A percentile compares a stretch with the other conserved stretches of the same genome.
Conservation (phyloP, 1,140 invertebrate species). For the Scylla paramamosain region DNA sequence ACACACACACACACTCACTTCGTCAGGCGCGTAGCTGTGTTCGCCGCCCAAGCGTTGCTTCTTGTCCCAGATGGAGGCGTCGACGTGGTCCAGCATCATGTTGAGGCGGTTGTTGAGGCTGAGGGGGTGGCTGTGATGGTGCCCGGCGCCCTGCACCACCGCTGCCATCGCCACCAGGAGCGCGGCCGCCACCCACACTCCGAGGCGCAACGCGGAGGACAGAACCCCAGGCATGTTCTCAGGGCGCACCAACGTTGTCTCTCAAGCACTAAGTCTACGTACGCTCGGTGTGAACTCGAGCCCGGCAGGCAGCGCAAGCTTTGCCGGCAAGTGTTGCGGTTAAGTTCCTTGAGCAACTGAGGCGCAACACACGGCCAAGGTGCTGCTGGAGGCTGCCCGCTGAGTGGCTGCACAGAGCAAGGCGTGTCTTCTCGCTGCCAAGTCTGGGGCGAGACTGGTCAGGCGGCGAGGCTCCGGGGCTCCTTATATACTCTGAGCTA, state of each 20-base stretch:
- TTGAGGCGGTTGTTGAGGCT: neutral
- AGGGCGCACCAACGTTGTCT: neutral
- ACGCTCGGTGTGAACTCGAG: neutral
- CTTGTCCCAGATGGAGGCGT: neutral
- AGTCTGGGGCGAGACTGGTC: neutral
- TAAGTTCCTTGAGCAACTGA: too few species aligned
- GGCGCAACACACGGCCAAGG: too few species aligned
- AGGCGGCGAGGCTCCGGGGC: neutral
- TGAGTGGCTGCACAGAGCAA: too few species aligned
- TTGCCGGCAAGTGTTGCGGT: neutral
- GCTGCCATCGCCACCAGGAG: neutral
- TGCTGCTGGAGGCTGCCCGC: too few species aligned
- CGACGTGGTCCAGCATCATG: neutral
- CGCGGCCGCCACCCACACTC: neutral
- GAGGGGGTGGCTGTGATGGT: neutral
- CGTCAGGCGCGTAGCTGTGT: neutral
- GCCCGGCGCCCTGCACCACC: neutral
- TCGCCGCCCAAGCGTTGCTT: neutral
- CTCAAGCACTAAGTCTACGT: neutral
- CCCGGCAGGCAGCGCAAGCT: neutral
- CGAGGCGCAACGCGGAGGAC: too few species aligned
- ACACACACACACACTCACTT: neutral
- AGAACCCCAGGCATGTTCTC: neutral
- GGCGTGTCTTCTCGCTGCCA: neutral
- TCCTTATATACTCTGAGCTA: neutral